phyloP scores from a whole-genome alignment of 2,113 vertebrate genomes.

The Craseonycteris thonglongyai region DNA sequence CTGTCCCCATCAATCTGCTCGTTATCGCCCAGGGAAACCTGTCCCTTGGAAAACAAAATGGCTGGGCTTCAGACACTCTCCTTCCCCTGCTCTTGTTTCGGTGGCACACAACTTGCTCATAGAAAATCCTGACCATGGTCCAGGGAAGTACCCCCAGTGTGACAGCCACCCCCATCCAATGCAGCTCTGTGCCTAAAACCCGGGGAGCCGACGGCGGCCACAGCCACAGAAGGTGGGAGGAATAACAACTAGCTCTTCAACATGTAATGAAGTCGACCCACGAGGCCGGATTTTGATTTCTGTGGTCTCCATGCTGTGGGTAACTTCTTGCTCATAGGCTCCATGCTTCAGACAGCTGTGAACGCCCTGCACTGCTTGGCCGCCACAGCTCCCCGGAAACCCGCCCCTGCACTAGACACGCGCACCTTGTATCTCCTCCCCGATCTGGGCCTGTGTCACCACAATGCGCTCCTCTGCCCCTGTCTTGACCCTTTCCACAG shows the following conservation, averaged over 20 bases:
- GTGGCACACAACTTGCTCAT: conserved; percentile 35
- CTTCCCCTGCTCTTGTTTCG: conserved; percentile 31
- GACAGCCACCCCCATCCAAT: neutral
- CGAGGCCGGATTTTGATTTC: neutral
- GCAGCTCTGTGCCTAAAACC: neutral
- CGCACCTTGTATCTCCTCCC: neutral
- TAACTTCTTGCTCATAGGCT: neutral
- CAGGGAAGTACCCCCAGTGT: neutral
- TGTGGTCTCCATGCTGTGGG: neutral
- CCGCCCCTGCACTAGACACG: neutral
- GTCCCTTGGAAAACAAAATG: conserved; percentile 75
- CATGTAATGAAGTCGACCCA: neutral
- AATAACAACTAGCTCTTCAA: neutral
- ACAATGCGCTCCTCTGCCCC: fast-evolving
- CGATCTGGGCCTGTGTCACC: neutral
- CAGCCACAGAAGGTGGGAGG: neutral
- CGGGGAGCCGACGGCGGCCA: neutral
- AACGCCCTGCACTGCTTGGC: neutral
- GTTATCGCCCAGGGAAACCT: conserved; percentile 68
- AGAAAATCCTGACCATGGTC: neutral
- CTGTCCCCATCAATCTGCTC: conserved; percentile 54
- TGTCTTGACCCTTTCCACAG: neutral
- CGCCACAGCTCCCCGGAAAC: neutral
- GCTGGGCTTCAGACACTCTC: conserved; percentile 48
- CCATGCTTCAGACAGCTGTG: neutral